Conservation (phyloP, 2,797 vertebrate species). For the Lophotriccus pileatus region DNA sequence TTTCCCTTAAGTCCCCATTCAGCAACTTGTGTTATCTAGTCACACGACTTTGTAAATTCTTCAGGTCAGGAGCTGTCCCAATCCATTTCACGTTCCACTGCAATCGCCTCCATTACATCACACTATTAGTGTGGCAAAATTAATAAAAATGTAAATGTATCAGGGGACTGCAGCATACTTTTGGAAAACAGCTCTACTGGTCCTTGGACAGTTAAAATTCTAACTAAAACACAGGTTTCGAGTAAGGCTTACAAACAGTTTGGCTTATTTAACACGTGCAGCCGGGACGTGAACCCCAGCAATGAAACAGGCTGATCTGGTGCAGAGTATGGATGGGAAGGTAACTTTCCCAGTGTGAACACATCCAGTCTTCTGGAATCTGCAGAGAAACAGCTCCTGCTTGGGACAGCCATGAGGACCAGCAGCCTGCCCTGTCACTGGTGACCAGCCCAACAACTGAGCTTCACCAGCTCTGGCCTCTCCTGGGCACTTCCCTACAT, state of each 20-base stretch:
- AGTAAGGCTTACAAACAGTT: neutral
- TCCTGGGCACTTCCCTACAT: neutral
- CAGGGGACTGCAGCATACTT: neutral
- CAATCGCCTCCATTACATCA: neutral
- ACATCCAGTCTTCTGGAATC: accelerated
- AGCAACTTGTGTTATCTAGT: neutral
- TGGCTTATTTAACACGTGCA: neutral
- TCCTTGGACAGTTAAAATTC: neutral
- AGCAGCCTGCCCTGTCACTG: neutral
- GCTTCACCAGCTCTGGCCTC: accelerated
- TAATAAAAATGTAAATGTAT: neutral
- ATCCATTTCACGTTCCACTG: neutral
- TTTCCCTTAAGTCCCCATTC: neutral
- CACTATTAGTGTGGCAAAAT: neutral
- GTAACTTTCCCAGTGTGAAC: neutral
- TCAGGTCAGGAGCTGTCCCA: neutral
- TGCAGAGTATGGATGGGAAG: neutral
- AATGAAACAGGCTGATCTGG: neutral
- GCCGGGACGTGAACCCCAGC: neutral
- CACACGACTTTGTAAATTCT: neutral
- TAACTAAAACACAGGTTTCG: neutral
- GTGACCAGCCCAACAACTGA: neutral
- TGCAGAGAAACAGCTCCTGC: neutral
- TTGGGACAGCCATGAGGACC: neutral
- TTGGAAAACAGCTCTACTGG: neutral